Percentiles rank a stretch among this genome's conserved stretches.
Conservation (phyloP, 2,888 invertebrate genomes). For the Lycocerus yunnanus region DNA sequence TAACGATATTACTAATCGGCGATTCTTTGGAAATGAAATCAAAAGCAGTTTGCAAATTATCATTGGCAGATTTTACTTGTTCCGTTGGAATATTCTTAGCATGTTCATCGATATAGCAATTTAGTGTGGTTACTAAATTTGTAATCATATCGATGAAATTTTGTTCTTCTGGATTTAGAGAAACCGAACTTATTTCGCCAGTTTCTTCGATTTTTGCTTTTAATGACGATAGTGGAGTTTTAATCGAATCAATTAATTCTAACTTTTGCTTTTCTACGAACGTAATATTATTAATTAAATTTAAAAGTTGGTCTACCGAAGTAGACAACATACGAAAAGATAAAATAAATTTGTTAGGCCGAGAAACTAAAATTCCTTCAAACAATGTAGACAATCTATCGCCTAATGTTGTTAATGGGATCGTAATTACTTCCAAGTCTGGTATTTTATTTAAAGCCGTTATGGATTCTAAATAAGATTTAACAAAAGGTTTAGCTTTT, state of each 20-base stretch:
- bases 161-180: conserved; percentile 14
- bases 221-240: background rate
- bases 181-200: background rate
- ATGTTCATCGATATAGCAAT: background rate
- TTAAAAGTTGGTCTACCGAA: background rate
- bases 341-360: background rate
- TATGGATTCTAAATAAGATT: conserved; percentile 10
- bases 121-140: background rate
- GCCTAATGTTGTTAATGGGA: conserved; percentile 7
- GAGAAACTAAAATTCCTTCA: conserved; percentile 1
- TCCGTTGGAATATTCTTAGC: background rate
- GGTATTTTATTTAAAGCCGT: conserved; percentile 3
- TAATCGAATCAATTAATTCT: conserved; percentile 9
- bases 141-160: conserved; percentile 3
- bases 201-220: background rate
- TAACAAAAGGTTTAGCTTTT: conserved; percentile 16
- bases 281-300: background rate
- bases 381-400: conserved; percentile 12
- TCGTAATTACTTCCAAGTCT: background rate
- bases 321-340: background rate
- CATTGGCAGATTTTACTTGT: conserved; percentile 9
- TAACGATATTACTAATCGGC: background rate
- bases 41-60: conserved; percentile 12
- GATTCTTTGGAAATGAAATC: conserved; percentile 7
- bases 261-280: conserved; percentile 1